Evolutionary conservation across 2,888 invertebrate species (phyloP), one percentile per base, ranked within the genome.

Genomic region (Macrosiphum euphorbiae): DNA sequence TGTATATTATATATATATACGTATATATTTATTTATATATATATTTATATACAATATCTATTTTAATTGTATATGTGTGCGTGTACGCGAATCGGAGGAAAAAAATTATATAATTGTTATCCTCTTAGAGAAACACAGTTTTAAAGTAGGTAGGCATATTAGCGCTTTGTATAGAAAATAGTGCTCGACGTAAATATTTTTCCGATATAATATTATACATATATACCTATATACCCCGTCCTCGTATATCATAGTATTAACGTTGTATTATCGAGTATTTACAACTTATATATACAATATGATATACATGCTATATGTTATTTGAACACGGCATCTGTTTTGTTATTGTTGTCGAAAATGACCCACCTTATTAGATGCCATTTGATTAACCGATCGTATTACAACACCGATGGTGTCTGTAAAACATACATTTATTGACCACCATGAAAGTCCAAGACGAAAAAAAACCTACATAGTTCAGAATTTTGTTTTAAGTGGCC

Each of bases 301-400:
- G 35, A 35, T 78, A 20, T 35, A 78, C 67, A 35, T 20, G 20
- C 20, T 8, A 20, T 78, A 20, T 78, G 7, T 78, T 78, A 35
- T 78, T 78, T 78, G 20, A 78, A 78, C 8, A 35, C 78, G 20
- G 35, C 78, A 78, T 35, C 78, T 86, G 44, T 86, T 44, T 86
- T 26, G 86, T 47, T 47, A 86, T 86, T 89, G n/a, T 90, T 47
- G 47, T 67, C 24, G 35, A 58, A 89, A 89, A 89, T 61, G 16
- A 58, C 28, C 58, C 58, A 89, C 41, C 89, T 89, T 89, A 78
- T 35, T 78, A 78, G 78, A 78, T 78, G 78, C 35, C 86, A 44
- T 86, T 86, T 44, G 47, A 44, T 86, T 50, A 28, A 92, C 28
- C 92, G 87, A 92, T 92, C 92, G 92, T 87, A 92, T 92, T 87